These are phyloP conservation scores for Eubucco bourcierii DNA, from an alignment of 2,113 vertebrate species.

Conservation along the genomic window DNA sequence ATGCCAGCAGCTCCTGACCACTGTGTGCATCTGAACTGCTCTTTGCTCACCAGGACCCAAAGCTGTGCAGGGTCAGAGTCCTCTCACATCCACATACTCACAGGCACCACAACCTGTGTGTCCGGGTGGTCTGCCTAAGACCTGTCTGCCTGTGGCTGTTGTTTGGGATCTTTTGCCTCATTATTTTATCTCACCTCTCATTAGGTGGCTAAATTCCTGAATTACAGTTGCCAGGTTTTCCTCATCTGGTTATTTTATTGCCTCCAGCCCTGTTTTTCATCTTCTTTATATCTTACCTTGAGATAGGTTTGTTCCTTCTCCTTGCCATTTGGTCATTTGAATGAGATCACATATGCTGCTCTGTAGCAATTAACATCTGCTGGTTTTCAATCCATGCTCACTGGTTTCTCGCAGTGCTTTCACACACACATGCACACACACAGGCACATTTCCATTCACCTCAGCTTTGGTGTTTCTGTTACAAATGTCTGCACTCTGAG, in stretches of 20 bases:
- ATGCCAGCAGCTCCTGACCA: not conserved
- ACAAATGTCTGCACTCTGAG: not conserved
- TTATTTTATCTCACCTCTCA: slow-evolving; percentile 16
- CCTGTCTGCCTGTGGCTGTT: not conserved
- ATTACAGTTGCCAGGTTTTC: slow-evolving; percentile 23
- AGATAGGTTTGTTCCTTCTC: not conserved
- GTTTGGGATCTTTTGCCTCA: slow-evolving; percentile 15
- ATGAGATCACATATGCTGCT: not conserved
- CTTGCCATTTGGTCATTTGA: not conserved
- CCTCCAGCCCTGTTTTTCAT: not conserved
- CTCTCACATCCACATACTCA: not conserved
- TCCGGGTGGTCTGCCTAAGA: not conserved
- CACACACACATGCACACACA: not conserved
- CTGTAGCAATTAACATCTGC: not conserved
- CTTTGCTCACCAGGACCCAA: not conserved
- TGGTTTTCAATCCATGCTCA: not conserved
- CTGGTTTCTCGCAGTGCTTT: not conserved
- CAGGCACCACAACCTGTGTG: accelerated
- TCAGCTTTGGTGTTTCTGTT: not conserved
- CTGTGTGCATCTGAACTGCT: not conserved
- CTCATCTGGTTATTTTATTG: slow-evolving; percentile 17
- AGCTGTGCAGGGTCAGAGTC: not conserved
- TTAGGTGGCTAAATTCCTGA: slow-evolving; percentile 39
- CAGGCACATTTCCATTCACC: not conserved
- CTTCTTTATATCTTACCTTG: not conserved